Evolutionary conservation across 1,140 invertebrate genomes (phyloP), one percentile per base, ranked within the genome.

Genomic region (Camponotus pennsylvanicus): DNA sequence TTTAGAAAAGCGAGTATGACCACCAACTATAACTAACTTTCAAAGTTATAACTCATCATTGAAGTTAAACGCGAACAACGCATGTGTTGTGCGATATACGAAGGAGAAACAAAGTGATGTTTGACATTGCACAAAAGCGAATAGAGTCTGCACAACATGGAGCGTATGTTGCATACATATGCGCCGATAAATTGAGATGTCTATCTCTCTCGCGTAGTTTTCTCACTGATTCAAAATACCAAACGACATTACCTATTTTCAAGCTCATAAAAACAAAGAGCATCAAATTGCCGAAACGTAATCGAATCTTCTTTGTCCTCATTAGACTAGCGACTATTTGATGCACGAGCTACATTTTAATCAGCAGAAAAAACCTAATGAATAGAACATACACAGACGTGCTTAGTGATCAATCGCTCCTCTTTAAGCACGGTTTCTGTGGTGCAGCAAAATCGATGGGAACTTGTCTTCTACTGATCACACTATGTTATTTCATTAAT

Each of bases 21-120:
- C 15, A 32, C 52, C n/a, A 34, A 8, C 4, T 21, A 64, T 79
- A 34, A 52, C 32, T 27, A 27, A 5, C n/a, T 70, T 55, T 69
- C 34, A 21, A 80, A 80, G 64, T 80, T 80, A 42, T 70, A 80
- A 69, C 63, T 79, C 45, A 42, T 66, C 34, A 34, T 11, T 69
- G 32, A 79, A 66, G 55, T 64, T 4, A 6, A 66, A 32, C n/a
- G 13, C 15, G 40, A 37, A 55, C 34, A 40, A 55, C 6, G 32
- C 45, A 27, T 27, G 27, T 34, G 5, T 5, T 34, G 3, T 8
- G n/a, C 5, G 32, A 34, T 11, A 40, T 52, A 27, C 21, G 34
- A 5, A 78, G 49, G 49, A 11, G 45, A 11, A 57, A 80, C 34
- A 80, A 55, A 57, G 34, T 40, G 45, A 80, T 37, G n/a, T 21